phyloP scores from a whole-genome alignment of 2,888 invertebrate genomes.

The Dioctria linearis region DNA sequence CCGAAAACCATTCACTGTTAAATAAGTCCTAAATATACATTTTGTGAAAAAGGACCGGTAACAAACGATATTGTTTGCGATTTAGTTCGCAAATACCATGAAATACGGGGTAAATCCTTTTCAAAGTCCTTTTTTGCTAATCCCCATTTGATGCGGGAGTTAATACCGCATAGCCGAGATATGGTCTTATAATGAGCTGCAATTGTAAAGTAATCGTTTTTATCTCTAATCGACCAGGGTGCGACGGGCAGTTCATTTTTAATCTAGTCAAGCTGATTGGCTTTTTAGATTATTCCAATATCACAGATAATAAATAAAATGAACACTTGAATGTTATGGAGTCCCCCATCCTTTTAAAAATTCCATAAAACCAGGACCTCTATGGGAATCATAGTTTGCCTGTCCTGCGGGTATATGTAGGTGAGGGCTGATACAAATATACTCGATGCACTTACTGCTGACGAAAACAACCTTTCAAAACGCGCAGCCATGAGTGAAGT shows the following conservation, averaged over 20 bases:
- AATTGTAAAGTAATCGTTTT: constrained; percentile 30
- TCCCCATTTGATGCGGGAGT: constrained; percentile 12
- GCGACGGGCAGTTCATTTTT: constrained; percentile 1
- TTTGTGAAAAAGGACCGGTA: no score
- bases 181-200: constrained; percentile 40
- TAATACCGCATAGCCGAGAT: constrained; percentile 31
- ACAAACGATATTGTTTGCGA: not conserved
- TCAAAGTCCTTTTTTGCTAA: constrained; percentile 19
- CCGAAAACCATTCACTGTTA: no score
- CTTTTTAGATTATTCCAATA: constrained; percentile 45
- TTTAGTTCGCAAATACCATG: not conserved
- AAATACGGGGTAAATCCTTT: constrained; percentile 20
- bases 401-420: no score
- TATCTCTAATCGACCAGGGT: constrained; percentile 8
- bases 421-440: not conserved
- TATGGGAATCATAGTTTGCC: constrained; percentile 22
- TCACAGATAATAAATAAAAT: constrained; percentile 47
- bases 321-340: not conserved
- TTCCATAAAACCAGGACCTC: not conserved
- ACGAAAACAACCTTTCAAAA: constrained; percentile 46
- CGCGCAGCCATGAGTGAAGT: constrained; percentile 22
- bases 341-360: not conserved
- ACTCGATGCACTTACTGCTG: constrained; percentile 10
- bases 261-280: constrained; percentile 24
- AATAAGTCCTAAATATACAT: no score